Percentiles rank a stretch among this genome's conserved stretches.
phyloP scores from a whole-genome alignment of 2,113 vertebrate species.

The Bombycilla garrulus region DNA sequence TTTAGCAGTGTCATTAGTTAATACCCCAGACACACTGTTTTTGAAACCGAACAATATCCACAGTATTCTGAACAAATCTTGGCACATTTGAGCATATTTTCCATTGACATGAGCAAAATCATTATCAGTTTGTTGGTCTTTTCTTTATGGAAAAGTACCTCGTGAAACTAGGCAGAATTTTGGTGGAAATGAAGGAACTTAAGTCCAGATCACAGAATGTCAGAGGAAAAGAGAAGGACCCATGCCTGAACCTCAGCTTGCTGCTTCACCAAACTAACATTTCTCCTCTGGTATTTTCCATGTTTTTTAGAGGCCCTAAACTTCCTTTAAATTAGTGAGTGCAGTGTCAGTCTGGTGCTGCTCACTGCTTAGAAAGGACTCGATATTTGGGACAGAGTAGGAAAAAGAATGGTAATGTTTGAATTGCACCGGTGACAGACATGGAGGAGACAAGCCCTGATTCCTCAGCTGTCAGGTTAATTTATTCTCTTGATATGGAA shows the following conservation, averaged over 20 bases:
- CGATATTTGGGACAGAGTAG: background rate
- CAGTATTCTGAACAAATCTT: background rate
- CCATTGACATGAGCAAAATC: background rate
- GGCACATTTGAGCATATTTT: background rate
- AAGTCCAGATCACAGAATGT: background rate
- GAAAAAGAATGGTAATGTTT: background rate
- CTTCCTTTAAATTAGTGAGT: background rate
- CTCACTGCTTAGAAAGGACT: background rate
- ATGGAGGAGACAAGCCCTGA: background rate
- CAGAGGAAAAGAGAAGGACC: background rate
- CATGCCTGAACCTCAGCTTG: background rate
- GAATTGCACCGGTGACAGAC: background rate
- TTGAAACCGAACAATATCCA: background rate
- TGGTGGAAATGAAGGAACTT: background rate
- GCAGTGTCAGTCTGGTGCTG: background rate
- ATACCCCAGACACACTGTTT: background rate
- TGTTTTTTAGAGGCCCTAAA: background rate
- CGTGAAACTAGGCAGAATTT: background rate
- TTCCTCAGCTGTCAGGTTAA: background rate
- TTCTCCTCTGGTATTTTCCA: background rate
- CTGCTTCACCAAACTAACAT: background rate
- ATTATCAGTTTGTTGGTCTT: background rate
- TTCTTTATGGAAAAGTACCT: background rate
- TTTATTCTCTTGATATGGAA: background rate
- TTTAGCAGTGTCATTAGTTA: background rate